Base-by-base conservation (phyloP, 2,797 vertebrate species). In the Cyprinodon diabolis region DNA sequence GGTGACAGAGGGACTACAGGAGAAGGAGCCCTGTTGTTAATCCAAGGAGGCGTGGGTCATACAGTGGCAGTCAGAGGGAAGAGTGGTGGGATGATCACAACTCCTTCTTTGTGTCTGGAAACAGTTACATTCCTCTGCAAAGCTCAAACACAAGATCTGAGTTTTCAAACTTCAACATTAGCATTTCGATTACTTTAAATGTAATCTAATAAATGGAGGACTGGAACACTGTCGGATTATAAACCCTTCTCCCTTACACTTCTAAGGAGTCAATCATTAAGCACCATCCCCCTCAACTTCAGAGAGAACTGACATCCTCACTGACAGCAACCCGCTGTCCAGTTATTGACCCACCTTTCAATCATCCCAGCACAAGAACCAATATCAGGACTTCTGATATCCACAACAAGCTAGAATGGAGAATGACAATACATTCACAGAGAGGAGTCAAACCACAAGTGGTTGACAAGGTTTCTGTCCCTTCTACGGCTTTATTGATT, bases 41-140 rank as follows among this genome's bases (percentile, higher is more conserved):
- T 60, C 72, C 21, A 35, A 74, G 84, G 85, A 85, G 80, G 82
- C 37, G 90, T 94, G 82, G 94, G 93, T 86, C 23, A n/a, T 74
- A 19, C 9, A 80, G 74, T 88, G 91, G 92, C 89, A 84, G 76
- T 78, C 71, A 72, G 91, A 89, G 83, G 91, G 93, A 76, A 56
- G 84, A 90, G 84, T 62, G 66, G 88, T 92, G 91, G 93, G 91
- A 90, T 12, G 89, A 87, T 91, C 89, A 92, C 89, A 93, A 88
- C 86, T 87, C 81, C 79, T 21, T 52, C 87, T 91, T 91, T 93
- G 90, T 92, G 84, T 87, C 77, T 79, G 66, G 63, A 74, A 85
- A 52, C 8, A 48, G 81, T 75, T 71, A 78, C 85, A 93, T 92
- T 92, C 92, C 75, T 90, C 63, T 45, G 75, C 48, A 49, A 52